Conservation (phyloP, 2,888 invertebrate genomes). For the Leucophora obtusa region DNA sequence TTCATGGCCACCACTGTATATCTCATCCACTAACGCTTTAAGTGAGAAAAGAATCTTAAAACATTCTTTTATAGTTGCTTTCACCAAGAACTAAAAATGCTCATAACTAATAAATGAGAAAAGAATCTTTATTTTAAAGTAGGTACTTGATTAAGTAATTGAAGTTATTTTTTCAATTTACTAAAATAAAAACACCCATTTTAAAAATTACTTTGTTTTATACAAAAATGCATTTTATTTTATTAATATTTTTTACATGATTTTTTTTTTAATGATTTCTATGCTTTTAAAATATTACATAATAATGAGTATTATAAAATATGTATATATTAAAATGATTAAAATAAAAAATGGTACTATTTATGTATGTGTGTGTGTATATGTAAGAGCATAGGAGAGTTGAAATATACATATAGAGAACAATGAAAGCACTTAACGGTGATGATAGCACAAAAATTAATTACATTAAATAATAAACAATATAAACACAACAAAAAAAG, state of each 20-base stretch:
- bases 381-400: conserved; percentile 57
- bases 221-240: conserved; percentile 77
- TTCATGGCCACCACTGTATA: no score
- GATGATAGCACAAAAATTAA: conserved; percentile 47
- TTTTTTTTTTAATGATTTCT: conserved; percentile 65
- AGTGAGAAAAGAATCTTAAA: no score
- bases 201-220: conserved; percentile 74
- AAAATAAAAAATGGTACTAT: conserved; percentile 50
- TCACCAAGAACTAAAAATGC: no score
- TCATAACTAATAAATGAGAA: no score
- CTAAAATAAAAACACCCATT: conserved; percentile 28
- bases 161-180: no score
- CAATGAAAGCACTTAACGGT: conserved; percentile 74
- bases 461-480: conserved; percentile 55
- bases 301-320: conserved; percentile 60
- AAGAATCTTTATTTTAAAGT: no score
- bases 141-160: no score
- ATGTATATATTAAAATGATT: conserved; percentile 60
- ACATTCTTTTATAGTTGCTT: no score
- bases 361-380: conserved; percentile 62
- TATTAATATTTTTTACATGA: conserved; percentile 72
- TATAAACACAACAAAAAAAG: conserved; percentile 60
- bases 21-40: no score
- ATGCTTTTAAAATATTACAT: conserved; percentile 46
- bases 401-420: conserved; percentile 74